A percentile compares a stretch with the other conserved stretches of the same genome.
Conservation (phyloP, 1,140 invertebrate species). For the Pachyrhynchus sulphureomaculatus region DNA sequence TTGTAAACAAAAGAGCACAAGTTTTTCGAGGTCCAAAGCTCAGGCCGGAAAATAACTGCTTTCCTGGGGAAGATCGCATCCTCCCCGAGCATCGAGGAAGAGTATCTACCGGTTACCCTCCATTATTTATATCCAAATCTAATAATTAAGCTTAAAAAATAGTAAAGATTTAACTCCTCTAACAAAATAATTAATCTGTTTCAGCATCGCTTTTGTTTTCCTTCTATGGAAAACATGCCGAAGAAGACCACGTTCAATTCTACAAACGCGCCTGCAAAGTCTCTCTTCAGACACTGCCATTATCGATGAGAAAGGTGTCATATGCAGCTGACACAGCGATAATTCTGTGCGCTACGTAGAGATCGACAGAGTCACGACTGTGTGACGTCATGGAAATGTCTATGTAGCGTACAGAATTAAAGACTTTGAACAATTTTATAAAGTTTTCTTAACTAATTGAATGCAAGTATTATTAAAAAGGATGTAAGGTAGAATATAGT, state of each 20-base stretch:
- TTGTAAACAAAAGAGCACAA: too few species aligned
- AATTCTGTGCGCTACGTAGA: constrained; percentile 89
- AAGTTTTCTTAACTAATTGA: not conserved
- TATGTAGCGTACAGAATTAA: constrained; percentile 45
- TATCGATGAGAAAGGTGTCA: constrained; percentile 81
- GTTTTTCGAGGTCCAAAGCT: too few species aligned
- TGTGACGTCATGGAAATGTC: constrained; percentile 59
- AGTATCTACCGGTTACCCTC: too few species aligned
- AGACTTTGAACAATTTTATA: not conserved
- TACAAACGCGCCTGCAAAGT: constrained; percentile 74
- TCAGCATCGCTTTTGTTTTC: constrained; percentile 33
- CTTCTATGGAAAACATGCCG: constrained; percentile 62
- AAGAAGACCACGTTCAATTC: constrained; percentile 63
- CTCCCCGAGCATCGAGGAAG: too few species aligned
- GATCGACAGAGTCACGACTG: constrained; percentile 84
- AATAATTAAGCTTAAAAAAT: too few species aligned
- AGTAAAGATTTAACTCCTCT: too few species aligned
- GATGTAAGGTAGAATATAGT: too few species aligned
- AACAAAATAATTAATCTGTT: constrained; percentile 19
- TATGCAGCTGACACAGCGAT: constrained; percentile 86
- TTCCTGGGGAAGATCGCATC: too few species aligned
- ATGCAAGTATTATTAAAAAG: not conserved
- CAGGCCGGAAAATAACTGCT: too few species aligned
- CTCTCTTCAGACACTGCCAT: constrained; percentile 74
- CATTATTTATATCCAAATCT: too few species aligned